Evolutionary conservation across 2,797 vertebrate genomes (phyloP).

Genomic region (Serranus cabrilla): DNA sequence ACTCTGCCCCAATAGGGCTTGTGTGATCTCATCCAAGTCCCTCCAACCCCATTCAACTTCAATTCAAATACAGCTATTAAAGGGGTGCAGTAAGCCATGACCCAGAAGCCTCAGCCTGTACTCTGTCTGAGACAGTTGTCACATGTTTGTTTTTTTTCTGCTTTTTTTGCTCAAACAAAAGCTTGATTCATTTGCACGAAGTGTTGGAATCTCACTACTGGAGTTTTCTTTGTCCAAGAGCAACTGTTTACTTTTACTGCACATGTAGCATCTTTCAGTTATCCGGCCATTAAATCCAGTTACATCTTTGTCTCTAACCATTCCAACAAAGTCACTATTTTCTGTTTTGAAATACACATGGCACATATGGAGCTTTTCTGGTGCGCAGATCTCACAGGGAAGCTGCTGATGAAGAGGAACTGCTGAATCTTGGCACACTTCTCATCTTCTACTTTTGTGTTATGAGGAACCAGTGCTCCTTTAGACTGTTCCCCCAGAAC

Average conservation of each 20-base stretch:
- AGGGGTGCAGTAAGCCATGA: constrained; percentile 45
- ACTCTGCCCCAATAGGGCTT: constrained; percentile 64
- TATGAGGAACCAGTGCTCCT: background rate
- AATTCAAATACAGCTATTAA: constrained; percentile 56
- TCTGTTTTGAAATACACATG: constrained; percentile 7
- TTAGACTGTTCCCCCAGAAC: background rate
- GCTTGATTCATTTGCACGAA: background rate
- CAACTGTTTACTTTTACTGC: background rate
- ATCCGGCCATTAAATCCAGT: background rate
- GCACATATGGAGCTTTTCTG: constrained; percentile 29
- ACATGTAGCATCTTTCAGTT: background rate
- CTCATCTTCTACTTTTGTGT: constrained; percentile 1
- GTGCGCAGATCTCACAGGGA: constrained; percentile 33
- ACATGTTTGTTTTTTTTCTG: background rate
- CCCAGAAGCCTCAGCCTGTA: constrained; percentile 29
- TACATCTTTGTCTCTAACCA: background rate
- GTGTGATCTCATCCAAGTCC: constrained; percentile 74
- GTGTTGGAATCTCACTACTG: background rate
- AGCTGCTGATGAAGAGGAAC: constrained; percentile 23
- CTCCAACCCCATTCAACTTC: constrained; percentile 47
- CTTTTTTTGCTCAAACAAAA: constrained; percentile 5
- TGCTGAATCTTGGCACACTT: background rate
- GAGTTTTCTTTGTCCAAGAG: background rate
- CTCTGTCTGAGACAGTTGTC: constrained; percentile 27
- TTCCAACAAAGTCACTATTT: background rate